Conservation (phyloP, 2,113 vertebrate genomes). For the Myotis brandtii region DNA sequence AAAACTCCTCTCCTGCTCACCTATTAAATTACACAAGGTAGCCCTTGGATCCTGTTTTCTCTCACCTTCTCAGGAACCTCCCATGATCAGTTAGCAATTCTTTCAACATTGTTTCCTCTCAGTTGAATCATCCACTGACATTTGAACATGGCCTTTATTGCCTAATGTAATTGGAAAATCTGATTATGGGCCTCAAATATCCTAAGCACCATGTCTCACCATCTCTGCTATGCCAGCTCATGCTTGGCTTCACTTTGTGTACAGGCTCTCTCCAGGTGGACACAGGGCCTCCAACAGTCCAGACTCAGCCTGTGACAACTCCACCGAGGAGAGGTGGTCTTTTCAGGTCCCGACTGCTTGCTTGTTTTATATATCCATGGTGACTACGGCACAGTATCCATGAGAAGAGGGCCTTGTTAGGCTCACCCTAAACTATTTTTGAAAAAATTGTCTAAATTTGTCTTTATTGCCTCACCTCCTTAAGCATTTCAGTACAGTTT, state of each 20-base stretch:
- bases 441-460: background rate
- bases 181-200: background rate
- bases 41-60: background rate
- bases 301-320: background rate
- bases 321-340: background rate
- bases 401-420: background rate
- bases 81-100: background rate
- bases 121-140: background rate
- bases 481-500: background rate
- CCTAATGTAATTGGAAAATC: background rate
- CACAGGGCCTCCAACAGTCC: background rate
- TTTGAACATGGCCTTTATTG: background rate
- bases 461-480: background rate
- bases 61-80: background rate
- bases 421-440: background rate
- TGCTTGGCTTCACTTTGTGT: background rate
- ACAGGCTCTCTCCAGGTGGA: background rate
- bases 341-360: background rate
- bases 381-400: background rate
- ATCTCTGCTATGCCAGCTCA: background rate
- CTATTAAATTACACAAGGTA: slow-evolving; percentile 20
- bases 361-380: background rate
- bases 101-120: background rate
- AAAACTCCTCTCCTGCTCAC: background rate
- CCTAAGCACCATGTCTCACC: background rate